Base-by-base conservation (phyloP, 2,113 vertebrate genomes). In the Micromys minutus region DNA sequence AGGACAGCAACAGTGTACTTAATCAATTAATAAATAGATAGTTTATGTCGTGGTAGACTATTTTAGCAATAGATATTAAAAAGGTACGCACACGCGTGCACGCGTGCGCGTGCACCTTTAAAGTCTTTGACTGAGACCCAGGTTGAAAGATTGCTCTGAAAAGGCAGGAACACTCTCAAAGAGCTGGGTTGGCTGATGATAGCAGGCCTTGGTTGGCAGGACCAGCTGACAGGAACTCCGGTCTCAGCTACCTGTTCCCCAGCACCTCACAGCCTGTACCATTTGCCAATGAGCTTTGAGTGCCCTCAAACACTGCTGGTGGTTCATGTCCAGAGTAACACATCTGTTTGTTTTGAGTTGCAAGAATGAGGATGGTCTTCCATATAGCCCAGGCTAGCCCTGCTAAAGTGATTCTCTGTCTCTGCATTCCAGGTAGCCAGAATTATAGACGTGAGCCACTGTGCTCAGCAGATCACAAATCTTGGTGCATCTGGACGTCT, bases 101-200 rank as follows among this genome's bases (percentile, higher is more conserved):
- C 47, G 36, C 47, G 36, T 16, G 52, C 76, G 52, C 47, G 52
- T 17, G 55, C 17, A 50, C 75, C 29, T 77, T 77, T 9, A 80
- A 80, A n/a, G n/a, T 75, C 74, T 89, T 86, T 95, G 80, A 92
- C 67, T n/a, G 36, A 71, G 59, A 63, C 65, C 11, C 11, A 91
- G 21, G 8, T 52, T 65, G 71, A 76, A 95, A 45, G 57, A 63
- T 50, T 45, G 24, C 13, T 55, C 61, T 92, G 52, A 86, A 92
- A 93, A 94, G 34, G 8, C 52, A 86, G 6, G 31, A 52, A 77
- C 26, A 12, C 10, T 42, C 26, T 71, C 45, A 81, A 57, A 90
- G 86, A 77, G 65, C 29, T 47, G 71, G 12, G 29, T 71, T 45
- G 55, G 57, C 80, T 76, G 45, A 81, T 5, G 42, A 17, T 55